Percentiles rank a stretch among this genome's conserved stretches.
Evolutionary conservation across 2,888 invertebrate genomes (phyloP).

Genomic region (Habrosyne pyritoides): DNA sequence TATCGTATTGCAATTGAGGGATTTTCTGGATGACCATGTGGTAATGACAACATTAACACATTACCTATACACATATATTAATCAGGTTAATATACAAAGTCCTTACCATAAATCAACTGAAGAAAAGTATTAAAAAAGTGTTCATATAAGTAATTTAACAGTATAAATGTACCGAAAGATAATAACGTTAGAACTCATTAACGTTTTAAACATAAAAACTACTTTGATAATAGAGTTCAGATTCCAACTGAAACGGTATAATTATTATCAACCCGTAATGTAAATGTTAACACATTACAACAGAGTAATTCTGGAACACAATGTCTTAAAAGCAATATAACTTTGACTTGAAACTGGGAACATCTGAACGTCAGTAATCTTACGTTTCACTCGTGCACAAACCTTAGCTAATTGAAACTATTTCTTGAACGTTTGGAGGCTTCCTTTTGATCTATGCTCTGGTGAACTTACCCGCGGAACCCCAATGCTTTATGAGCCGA

Average conservation of each 20-base stretch:
- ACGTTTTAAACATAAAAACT: not conserved
- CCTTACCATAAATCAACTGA: no score
- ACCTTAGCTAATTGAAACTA: conserved; percentile 55
- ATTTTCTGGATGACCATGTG: conserved; percentile 13
- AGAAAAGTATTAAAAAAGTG: no score
- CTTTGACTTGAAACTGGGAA: conserved; percentile 13
- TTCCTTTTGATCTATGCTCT: conserved; percentile 46
- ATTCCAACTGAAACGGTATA: not conserved
- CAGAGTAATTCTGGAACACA: conserved; percentile 23
- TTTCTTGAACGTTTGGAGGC: conserved; percentile 41
- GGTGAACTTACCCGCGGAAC: conserved; percentile 25
- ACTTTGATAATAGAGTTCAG: not conserved
- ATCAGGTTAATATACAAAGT: no score
- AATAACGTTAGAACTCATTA: no score
- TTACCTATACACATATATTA: no score
- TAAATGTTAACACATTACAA: conserved; percentile 19
- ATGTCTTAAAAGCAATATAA: conserved; percentile 20
- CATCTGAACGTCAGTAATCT: conserved; percentile 28
- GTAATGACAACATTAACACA: not conserved
- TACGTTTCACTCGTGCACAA: conserved; percentile 34
- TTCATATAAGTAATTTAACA: no score
- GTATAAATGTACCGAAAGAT: no score
- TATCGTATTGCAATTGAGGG: conserved; percentile 28
- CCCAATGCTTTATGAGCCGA: conserved; percentile 31
- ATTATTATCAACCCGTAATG: not conserved